Percentiles rank a stretch among this genome's conserved stretches.
Conservation (phyloP, 2,113 vertebrate genomes). For the Scopus umbretta region DNA sequence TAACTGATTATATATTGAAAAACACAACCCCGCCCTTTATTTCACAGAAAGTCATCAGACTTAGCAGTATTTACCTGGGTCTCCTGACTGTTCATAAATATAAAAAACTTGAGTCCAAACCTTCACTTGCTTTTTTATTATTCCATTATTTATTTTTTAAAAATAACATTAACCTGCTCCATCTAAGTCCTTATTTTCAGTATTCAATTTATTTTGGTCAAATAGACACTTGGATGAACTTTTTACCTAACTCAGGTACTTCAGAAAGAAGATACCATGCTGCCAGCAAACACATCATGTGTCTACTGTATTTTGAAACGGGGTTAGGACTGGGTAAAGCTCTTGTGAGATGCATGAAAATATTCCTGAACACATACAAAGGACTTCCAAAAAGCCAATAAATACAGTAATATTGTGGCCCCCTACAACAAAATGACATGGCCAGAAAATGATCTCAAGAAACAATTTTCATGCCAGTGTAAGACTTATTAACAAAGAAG, state of each 20-base stretch:
- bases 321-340: slow-evolving; percentile 14
- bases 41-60: neutral
- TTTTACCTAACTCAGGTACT: neutral
- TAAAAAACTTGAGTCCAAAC: neutral
- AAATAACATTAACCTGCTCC: neutral
- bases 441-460: neutral
- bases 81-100: neutral
- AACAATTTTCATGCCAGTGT: slow-evolving; percentile 24
- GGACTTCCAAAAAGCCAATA: slow-evolving; percentile 33
- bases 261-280: neutral
- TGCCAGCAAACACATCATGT: neutral
- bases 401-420: neutral
- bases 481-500: slow-evolving; percentile 18
- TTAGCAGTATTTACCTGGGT: neutral
- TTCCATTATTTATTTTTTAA: neutral
- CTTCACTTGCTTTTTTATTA: neutral
- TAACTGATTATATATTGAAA: neutral
- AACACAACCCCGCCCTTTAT: neutral
- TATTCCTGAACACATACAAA: neutral
- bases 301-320: neutral
- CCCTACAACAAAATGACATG: neutral
- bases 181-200: neutral
- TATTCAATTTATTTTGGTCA: neutral
- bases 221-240: neutral
- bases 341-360: slow-evolving; percentile 25